A percentile compares a stretch with the other conserved stretches of the same genome.
Evolutionary conservation across 2,797 vertebrate genomes (phyloP).

Genomic region (Semaprochilodus insignis): DNA sequence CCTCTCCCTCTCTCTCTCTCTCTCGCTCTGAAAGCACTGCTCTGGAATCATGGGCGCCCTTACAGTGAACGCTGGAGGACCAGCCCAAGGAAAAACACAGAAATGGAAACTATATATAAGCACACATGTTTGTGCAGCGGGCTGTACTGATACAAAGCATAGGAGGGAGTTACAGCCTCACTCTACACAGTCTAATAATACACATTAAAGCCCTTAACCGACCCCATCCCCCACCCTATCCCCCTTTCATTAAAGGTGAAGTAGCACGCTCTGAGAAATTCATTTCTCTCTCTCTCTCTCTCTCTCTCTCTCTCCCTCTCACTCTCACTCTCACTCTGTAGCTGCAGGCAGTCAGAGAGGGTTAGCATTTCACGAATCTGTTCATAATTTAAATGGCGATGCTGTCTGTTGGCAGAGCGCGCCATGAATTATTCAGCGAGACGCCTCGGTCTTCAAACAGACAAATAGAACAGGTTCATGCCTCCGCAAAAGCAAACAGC

Average conservation of each 20-base stretch:
- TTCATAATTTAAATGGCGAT: slow-evolving; percentile 81
- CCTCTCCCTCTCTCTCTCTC: not conserved
- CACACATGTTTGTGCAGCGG: slow-evolving; percentile 47
- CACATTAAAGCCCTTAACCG: slow-evolving; percentile 66
- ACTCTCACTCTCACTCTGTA: slow-evolving; percentile 22
- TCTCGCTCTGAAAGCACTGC: slow-evolving; percentile 13
- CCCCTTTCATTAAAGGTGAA: slow-evolving; percentile 72
- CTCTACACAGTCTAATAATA: slow-evolving; percentile 65
- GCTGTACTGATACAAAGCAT: slow-evolving; percentile 53
- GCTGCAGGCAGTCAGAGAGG: slow-evolving; percentile 69
- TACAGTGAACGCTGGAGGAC: not conserved
- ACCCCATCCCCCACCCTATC: slow-evolving; percentile 51
- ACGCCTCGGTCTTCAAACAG: slow-evolving; percentile 73
- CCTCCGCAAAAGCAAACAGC: slow-evolving; percentile 71
- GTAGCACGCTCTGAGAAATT: slow-evolving; percentile 62
- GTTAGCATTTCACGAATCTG: slow-evolving; percentile 73
- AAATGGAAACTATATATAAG: slow-evolving; percentile 8
- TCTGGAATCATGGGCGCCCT: slow-evolving; percentile 1
- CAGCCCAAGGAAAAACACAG: slow-evolving; percentile 32
- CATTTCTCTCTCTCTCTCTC: slow-evolving; percentile 58
- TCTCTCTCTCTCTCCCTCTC: too few species aligned
- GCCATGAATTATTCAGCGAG: slow-evolving; percentile 80
- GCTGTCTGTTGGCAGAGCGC: slow-evolving; percentile 69
- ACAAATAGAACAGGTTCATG: slow-evolving; percentile 72
- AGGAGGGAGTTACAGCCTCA: slow-evolving; percentile 15